Conservation (phyloP, 2,888 invertebrate genomes). For the Calameuta filiformis region DNA sequence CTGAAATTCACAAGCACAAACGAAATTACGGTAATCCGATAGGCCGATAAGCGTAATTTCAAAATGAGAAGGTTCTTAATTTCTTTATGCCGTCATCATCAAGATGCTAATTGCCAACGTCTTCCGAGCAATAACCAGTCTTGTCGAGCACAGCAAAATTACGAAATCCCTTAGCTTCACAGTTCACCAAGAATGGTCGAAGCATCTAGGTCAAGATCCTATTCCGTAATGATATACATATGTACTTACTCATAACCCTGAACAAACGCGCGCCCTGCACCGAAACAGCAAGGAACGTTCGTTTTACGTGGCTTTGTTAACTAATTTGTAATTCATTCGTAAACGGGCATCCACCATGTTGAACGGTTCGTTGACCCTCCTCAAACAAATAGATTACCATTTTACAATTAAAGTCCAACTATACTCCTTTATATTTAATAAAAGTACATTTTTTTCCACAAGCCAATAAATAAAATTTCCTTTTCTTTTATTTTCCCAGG, state of each 20-base stretch:
- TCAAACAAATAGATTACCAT: background rate
- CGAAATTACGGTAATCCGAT: background rate
- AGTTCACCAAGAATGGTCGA: background rate
- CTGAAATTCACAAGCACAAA: background rate
- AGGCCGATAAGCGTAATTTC: background rate
- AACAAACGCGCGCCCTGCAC: background rate
- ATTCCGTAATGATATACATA: conserved; percentile 18
- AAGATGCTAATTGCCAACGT: background rate
- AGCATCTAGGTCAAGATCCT: conserved; percentile 28
- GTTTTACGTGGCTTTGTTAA: background rate
- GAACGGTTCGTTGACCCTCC: background rate
- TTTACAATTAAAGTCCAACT: too few species aligned
- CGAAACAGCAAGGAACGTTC: background rate
- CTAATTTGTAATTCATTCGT: background rate
- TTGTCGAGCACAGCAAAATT: conserved; percentile 3
- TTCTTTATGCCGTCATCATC: background rate
- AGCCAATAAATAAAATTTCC: background rate
- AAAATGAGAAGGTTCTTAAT: background rate
- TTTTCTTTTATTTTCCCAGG: background rate
- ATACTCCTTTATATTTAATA: background rate
- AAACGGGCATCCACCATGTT: background rate
- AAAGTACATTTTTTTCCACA: background rate
- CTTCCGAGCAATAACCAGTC: background rate
- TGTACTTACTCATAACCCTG: background rate
- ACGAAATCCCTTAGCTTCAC: conserved; percentile 13